phyloP scores from a whole-genome alignment of 2,113 vertebrate genomes.

The Nothoprocta pentlandii region DNA sequence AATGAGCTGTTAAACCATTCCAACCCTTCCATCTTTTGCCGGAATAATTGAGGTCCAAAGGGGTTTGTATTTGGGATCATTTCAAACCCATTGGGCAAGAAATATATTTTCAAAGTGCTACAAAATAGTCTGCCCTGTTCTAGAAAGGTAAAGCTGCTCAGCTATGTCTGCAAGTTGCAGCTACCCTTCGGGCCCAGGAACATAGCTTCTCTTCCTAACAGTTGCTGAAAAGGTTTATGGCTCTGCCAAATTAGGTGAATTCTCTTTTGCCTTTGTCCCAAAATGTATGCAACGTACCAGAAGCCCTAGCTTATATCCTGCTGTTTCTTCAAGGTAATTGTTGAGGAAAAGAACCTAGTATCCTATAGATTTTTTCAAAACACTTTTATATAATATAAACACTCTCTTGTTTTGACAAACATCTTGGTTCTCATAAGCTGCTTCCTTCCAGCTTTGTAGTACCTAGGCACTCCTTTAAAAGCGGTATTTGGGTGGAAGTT shows the following conservation, averaged over 20 bases:
- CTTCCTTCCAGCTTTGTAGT: neutral
- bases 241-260: neutral
- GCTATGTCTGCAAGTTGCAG: neutral
- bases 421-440: neutral
- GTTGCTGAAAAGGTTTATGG: neutral
- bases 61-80: slow-evolving; percentile 19
- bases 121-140: neutral
- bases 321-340: neutral
- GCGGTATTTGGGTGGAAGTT: neutral
- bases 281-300: neutral
- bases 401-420: neutral
- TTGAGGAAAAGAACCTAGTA: neutral
- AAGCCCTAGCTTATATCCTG: neutral
- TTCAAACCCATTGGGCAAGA: slow-evolving; percentile 29
- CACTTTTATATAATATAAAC: neutral
- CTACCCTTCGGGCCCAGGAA: neutral
- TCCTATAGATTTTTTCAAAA: neutral
- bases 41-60: neutral
- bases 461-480: slow-evolving; percentile 17
- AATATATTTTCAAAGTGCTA: slow-evolving; percentile 3
- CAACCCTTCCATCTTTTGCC: neutral
- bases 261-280: neutral
- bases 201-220: neutral
- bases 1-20: neutral
- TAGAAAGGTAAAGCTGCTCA: neutral